Base-by-base conservation (phyloP, 2,888 invertebrate genomes). In the Drosophila kanekoi region DNA sequence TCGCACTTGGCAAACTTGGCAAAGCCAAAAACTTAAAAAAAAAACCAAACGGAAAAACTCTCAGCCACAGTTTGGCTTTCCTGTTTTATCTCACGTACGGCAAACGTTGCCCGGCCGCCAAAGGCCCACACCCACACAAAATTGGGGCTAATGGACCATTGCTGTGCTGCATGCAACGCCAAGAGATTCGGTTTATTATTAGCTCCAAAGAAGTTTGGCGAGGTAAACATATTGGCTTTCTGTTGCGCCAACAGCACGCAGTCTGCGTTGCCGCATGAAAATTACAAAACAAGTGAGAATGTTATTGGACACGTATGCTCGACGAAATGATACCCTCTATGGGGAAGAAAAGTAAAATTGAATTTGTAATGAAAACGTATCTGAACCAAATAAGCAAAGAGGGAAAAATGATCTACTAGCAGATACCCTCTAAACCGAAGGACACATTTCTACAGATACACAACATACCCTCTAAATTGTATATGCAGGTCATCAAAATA, bases 141-240 rank as follows among this genome's bases (percentile, higher is more conserved):
- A 84, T 79, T 75, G 84, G 71, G 75, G 79, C 87, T 84, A 87
- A 84, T 84, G 83, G 83, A 81, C 84, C 81, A 84, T 69, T 64
- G 81, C 79, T 71, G 69, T 54, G 81, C 40, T 76, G 77, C 79
- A 63, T 76, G 76, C 72, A 60, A 62, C 41, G 57, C 23, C 38
- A 37, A 68, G 54, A 65, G 54, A 60, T 60, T 71, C 43, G 51
- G 78, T 80, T 82, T 82, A 82, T 82, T 66, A 82, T 82, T 82
- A 82, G 85, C 82, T 75, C 70, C 72, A 81, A 81, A 81, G 78
- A 84, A 87, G 83, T 84, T 84, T 69, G 63, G 76, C 63, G 71
- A 76, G 74, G 69, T 81, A 85, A 85, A 87, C 82, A 85, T 72
- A 80, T 77, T 71, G 69, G 67, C 71, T 85, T 72, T 72, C 71